Conservation (phyloP, 2,797 vertebrate genomes). For the Anisognathus igniventris region DNA sequence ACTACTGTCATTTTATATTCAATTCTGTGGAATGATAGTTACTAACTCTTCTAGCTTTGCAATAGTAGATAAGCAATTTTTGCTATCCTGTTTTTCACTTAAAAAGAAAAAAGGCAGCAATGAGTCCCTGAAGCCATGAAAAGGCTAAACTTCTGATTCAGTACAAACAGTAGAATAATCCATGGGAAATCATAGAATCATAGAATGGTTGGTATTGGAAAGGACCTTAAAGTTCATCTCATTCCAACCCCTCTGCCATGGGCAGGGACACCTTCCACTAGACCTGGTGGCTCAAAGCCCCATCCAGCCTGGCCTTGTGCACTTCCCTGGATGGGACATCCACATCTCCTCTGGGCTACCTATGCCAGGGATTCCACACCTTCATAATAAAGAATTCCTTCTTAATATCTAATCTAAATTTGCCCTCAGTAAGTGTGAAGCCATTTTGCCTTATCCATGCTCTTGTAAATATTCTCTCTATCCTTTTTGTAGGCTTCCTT, state of each 20-base stretch:
- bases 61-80: not conserved
- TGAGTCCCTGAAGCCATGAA: not conserved
- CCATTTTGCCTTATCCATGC: not conserved
- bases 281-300: not conserved
- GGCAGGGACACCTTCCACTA: no score
- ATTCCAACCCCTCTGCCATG: not conserved
- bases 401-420: not conserved
- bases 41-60: not conserved
- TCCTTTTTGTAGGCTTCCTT: not conserved
- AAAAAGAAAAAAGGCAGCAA: not conserved
- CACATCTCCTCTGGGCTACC: not conserved
- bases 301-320: rapidly evolving
- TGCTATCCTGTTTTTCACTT: not conserved
- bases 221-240: not conserved
- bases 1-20: not conserved
- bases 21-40: not conserved
- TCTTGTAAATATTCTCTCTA: not conserved
- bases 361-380: not conserved
- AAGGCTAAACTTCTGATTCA: not conserved
- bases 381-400: not conserved
- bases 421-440: not conserved
- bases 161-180: not conserved
- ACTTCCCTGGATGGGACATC: not conserved
- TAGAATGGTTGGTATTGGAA: not conserved
- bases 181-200: not conserved